Evolutionary conservation across 2,888 invertebrate genomes (phyloP), one percentile per base, ranked within the genome.

Genomic region (Callinectes sapidus): DNA sequence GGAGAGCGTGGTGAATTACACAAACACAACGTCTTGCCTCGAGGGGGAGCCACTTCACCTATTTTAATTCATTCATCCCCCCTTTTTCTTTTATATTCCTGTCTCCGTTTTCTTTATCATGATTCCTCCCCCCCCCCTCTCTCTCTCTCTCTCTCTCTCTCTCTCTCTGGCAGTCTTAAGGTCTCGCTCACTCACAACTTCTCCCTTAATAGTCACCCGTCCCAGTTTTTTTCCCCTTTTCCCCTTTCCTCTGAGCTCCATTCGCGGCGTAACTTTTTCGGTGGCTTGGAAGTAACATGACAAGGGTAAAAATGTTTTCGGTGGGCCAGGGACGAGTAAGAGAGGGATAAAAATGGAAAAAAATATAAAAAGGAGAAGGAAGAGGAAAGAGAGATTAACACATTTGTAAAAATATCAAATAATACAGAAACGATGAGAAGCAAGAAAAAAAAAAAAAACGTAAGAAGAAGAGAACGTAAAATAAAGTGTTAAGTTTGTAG

Each of bases 141-240:
- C 61, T 61, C 61, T 61, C 61, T 61, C 61, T 61, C 61, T 61
- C 61, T 61, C 61, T 61, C 61, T 61, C 61, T 61, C 61, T 61
- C 61, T 61, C 61, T 61, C 61, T 61, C 61, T 61, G 18, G 3
- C 61, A 23, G 18, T 61, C 61, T 61, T 61, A 23, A 61, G 8
- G 48, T 48, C 48, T 48, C 8, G 48, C 48, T 48, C 48, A 48
- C 48, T 10, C 5, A 8, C 48, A 48, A 48, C 48, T 48, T 48
- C 48, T 10, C 48, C 48, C 48, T 48, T 48, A 48, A 48, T 48
- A 48, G 48, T 48, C 48, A 48, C 8, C 48, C 48, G 48, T 48
- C 48, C 48, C 0, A 8, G 48, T 48, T 48, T 6, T 48, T 48
- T 48, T 48, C 8, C 8, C 10, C 48, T 8, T 48, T 48, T 48